phyloP scores from a whole-genome alignment of 37 sponge, comb jelly and placozoan genomes.

The Ephydatia muelleri region DNA sequence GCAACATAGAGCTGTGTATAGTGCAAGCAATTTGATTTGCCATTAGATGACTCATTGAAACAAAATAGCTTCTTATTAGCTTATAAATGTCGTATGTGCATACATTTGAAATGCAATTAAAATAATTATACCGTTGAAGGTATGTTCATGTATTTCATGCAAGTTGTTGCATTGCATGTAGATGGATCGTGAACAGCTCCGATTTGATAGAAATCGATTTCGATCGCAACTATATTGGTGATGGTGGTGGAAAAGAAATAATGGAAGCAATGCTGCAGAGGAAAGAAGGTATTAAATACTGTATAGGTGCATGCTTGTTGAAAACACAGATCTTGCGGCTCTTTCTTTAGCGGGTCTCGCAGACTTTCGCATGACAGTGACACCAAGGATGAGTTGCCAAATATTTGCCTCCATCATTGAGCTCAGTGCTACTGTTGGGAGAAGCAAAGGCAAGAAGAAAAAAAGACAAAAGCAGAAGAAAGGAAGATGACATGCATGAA shows the following conservation, averaged over 20 bases:
- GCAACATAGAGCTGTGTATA: background rate
- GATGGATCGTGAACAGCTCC: constrained; percentile 44
- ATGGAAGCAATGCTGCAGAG: constrained; percentile 54
- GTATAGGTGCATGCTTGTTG: background rate
- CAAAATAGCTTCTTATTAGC: too few relatives aligned
- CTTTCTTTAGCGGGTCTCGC: constrained; percentile 35
- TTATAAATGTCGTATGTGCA: too few relatives aligned
- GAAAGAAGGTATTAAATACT: constrained; percentile 44
- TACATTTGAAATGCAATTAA: too few relatives aligned
- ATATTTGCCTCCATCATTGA: constrained; percentile 48
- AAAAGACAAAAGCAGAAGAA: constrained; percentile 18
- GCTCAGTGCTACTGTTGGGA: constrained; percentile 5
- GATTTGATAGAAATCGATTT: constrained; percentile 56
- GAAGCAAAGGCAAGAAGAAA: constrained; percentile 11
- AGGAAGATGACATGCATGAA: background rate
- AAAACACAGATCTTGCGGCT: background rate
- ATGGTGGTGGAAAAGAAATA: constrained; percentile 65
- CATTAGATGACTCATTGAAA: too few relatives aligned
- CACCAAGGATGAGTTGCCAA: constrained; percentile 38
- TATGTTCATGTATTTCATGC: too few relatives aligned
- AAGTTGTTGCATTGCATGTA: constrained; percentile 24
- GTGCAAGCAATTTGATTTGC: too few relatives aligned
- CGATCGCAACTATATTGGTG: constrained; percentile 68
- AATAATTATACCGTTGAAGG: too few relatives aligned
- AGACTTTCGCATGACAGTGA: constrained; percentile 35